These are phyloP conservation scores for Lumbricus terrestris DNA, from an alignment of 2,888 invertebrate species.

Conservation along the genomic window DNA sequence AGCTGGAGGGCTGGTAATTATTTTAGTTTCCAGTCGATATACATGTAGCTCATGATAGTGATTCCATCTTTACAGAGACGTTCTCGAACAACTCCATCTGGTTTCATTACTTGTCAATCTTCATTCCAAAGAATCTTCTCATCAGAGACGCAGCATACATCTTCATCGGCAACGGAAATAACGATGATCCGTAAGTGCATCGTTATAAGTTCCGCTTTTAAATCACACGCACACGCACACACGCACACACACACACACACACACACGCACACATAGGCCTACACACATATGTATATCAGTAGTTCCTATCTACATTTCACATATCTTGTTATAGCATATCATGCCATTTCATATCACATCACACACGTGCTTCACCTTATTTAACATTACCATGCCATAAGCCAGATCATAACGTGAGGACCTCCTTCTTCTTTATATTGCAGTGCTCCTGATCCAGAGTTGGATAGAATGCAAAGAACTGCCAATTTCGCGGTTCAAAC, in stretches of 20 bases:
- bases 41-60: too few relatives aligned
- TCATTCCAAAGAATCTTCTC: conserved; percentile 18
- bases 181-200: conserved; percentile 24
- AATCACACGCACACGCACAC: too few relatives aligned
- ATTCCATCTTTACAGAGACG: conserved; percentile 18
- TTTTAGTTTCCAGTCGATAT: neutral
- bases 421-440: neutral
- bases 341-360: too few relatives aligned
- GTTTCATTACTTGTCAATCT: conserved; percentile 26
- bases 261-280: too few relatives aligned
- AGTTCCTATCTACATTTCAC: too few relatives aligned
- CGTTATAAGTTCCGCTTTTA: neutral
- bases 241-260: too few relatives aligned
- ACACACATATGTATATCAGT: too few relatives aligned
- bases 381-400: neutral
- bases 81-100: conserved; percentile 20
- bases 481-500: conserved; percentile 12
- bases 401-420: neutral
- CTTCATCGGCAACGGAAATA: conserved; percentile 18
- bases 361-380: too few relatives aligned
- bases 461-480: conserved; percentile 5
- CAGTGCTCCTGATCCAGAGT: conserved; percentile 17
- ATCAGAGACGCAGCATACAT: conserved; percentile 22
- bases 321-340: too few relatives aligned
- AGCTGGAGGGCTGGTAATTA: neutral